phyloP scores from a whole-genome alignment of 2,888 invertebrate species.

The Pristionchus fissidentatus region DNA sequence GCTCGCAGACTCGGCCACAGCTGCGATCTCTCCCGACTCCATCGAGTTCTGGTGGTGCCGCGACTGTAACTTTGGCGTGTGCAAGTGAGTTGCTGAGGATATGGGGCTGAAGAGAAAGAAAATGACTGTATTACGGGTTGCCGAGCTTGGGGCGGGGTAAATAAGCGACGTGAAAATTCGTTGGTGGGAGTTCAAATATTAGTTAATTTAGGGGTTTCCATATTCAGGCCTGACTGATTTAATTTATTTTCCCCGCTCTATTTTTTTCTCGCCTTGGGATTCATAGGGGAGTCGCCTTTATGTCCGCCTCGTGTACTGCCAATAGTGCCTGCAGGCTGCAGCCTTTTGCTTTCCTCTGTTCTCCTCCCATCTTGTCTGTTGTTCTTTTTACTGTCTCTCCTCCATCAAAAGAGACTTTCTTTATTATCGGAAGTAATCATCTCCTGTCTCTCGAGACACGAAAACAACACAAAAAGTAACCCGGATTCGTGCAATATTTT shows the following conservation, averaged over 20 bases:
- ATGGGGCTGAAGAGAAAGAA: background rate
- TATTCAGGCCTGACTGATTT: no score
- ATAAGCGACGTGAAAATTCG: no score
- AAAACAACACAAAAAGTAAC: background rate
- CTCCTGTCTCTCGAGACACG: background rate
- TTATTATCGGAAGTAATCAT: slow-evolving; percentile 45
- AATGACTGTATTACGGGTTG: background rate
- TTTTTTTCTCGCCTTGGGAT: background rate
- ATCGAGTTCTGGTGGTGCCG: slow-evolving; percentile 68
- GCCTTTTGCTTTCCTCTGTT: background rate
- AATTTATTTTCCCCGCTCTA: slow-evolving; percentile 42
- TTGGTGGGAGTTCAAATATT: no score
- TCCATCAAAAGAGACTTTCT: background rate
- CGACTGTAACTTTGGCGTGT: slow-evolving; percentile 62
- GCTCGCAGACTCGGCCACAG: slow-evolving; percentile 48
- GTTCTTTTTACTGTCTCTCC: background rate
- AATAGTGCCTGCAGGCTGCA: no score
- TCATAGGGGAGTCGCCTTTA: no score
- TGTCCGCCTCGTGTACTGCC: no score
- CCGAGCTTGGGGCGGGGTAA: no score
- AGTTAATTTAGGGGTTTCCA: no score
- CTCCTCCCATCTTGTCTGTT: background rate
- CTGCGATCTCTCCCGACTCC: slow-evolving; percentile 45
- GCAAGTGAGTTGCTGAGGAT: slow-evolving; percentile 67
- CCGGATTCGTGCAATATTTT: slow-evolving; percentile 15